phyloP scores from a whole-genome alignment of 2,888 invertebrate genomes.

The Nemurella pictetii region DNA sequence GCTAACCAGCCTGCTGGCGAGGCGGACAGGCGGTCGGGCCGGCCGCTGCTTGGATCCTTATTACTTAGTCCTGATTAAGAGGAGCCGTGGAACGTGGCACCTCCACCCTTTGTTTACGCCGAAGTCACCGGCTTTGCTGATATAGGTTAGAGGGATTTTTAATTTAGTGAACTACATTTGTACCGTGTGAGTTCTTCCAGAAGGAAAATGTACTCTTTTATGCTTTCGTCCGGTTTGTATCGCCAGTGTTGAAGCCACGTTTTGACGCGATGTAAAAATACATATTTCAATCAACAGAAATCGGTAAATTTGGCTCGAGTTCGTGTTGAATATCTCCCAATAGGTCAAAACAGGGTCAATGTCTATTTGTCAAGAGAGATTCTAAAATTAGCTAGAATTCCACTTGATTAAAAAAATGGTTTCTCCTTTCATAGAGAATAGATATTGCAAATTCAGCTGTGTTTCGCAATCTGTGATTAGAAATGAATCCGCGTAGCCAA shows the following conservation, averaged over 20 bases:
- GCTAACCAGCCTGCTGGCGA: no score
- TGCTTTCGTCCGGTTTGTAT: no score
- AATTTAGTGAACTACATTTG: no score
- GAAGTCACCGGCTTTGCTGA: no score
- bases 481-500: no score
- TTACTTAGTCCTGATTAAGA: neutral
- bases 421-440: neutral
- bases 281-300: neutral
- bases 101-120: no score
- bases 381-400: neutral
- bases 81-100: neutral
- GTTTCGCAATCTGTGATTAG: no score
- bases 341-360: neutral
- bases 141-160: no score
- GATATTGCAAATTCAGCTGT: neutral
- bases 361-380: neutral
- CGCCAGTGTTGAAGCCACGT: neutral
- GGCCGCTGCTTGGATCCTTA: neutral
- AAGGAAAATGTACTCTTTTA: no score
- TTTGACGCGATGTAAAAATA: neutral
- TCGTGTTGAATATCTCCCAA: neutral
- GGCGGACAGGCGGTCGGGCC: neutral
- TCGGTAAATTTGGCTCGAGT: neutral
- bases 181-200: neutral
- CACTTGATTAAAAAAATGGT: neutral